Conservation (phyloP, 2,113 vertebrate species). For the Platichthys flesus region DNA sequence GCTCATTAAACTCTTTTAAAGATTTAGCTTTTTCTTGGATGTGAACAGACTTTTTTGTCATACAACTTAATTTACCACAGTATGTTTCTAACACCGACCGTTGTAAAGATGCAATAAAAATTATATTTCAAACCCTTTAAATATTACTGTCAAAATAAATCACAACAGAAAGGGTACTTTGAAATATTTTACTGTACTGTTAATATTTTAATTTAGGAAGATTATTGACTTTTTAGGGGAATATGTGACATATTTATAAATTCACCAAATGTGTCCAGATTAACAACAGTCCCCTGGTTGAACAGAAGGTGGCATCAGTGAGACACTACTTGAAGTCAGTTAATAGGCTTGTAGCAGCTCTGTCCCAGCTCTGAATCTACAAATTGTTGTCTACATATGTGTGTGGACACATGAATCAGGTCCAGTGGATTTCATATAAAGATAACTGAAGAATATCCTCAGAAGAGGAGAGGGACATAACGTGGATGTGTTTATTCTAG, state of each 20-base stretch:
- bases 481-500: not conserved
- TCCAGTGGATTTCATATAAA: not conserved
- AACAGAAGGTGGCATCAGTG: constrained; percentile 50
- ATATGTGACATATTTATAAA: not conserved
- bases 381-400: not conserved
- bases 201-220: not conserved
- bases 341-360: not conserved
- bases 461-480: not conserved
- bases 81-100: not conserved
- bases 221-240: not conserved
- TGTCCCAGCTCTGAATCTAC: not conserved
- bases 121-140: not conserved
- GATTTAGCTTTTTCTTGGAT: too few species aligned
- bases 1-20: too few species aligned
- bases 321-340: not conserved
- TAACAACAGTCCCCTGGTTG: not conserved
- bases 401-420: not conserved
- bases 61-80: constrained; percentile 9
- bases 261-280: not conserved
- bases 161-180: not conserved
- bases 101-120: not conserved
- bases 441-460: not conserved
- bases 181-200: not conserved
- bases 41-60: not conserved
- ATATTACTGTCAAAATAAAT: constrained; percentile 37